These are phyloP conservation scores for Vidua macroura DNA, from an alignment of 2,113 vertebrate genomes.

Conservation along the genomic window DNA sequence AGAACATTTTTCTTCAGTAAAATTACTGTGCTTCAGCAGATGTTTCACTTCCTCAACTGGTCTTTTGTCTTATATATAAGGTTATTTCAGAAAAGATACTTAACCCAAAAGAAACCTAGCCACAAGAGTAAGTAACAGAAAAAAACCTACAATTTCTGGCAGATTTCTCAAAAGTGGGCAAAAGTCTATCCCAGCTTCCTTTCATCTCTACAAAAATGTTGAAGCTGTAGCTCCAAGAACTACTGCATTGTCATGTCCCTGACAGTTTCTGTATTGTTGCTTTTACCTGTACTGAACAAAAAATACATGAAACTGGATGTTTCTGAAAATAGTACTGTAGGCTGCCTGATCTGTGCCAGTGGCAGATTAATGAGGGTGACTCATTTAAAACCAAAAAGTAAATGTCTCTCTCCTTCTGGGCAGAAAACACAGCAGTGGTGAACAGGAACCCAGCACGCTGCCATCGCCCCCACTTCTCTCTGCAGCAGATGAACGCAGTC, in stretches of 20 bases:
- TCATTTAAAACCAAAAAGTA: not conserved
- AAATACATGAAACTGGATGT: not conserved
- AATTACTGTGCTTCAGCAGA: not conserved
- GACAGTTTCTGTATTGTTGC: not conserved
- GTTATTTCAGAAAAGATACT: not conserved
- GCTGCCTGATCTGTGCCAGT: not conserved
- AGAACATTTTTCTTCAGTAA: not conserved
- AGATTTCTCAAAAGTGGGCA: not conserved
- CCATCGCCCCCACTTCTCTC: slow-evolving; percentile 90
- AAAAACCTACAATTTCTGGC: not conserved
- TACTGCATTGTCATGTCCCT: not conserved
- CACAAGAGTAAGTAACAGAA: not conserved
- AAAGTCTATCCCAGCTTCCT: not conserved
- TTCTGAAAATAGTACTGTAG: not conserved
- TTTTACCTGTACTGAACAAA: not conserved
- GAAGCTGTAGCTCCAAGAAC: not conserved
- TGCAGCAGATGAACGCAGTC: slow-evolving; percentile 83
- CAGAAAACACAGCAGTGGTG: slow-evolving; percentile 97
- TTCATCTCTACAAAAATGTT: not conserved
- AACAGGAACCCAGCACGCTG: slow-evolving; percentile 88
- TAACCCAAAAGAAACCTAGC: fast-evolving
- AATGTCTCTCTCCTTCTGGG: not conserved
- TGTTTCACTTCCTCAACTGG: not conserved
- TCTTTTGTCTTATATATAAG: not conserved
- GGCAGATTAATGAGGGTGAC: not conserved